Base-by-base conservation (phyloP, 2,113 vertebrate genomes). In the Strigops habroptila region DNA sequence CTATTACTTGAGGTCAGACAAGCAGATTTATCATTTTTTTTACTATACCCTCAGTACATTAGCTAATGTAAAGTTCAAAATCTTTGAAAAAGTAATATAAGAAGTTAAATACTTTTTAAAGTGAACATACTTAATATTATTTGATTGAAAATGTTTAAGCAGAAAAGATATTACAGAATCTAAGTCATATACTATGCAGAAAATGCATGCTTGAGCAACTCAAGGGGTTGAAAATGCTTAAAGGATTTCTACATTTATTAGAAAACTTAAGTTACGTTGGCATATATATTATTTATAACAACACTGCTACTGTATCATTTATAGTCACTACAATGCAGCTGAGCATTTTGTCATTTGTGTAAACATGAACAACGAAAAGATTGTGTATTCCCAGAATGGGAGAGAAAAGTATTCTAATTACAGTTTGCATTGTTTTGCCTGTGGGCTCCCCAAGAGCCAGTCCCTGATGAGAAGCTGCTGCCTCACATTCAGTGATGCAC, bases 341-440 rank as follows among this genome's bases (percentile, higher is more conserved):
- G 94, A 97, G 53, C 70, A 89, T 96, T 97, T 96, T 97, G 75
- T 94, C 95, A 76, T 83, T 94, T 93, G 79, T 97, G 86, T 96
- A 96, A 97, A 96, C 93, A 94, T n/a, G 88, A 91, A 96, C 88
- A 95, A 94, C 4, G 14, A 77, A 94, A 97, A 97, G 84, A 90
- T 63, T 97, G 96, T 82, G 88, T 64, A 76, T 73, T 73, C n/a
- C 87, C 77, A 96, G 77, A 90, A 88, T 48, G n/a, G 18, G 68
- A 90, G 67, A 80, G 31, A 63, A 86, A 70, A 59, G 52, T 93
- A 88, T 91, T 96, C 82, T 96, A 85, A 82, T 91, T 95, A 96
- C 95, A 88, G 64, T 90, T 79, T 75, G 65, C 92, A 46, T 93
- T 93, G 86, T 86, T 95, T 92, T 88, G 82, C 97, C 88, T 53